phyloP scores from a whole-genome alignment of 1,140 invertebrate species.

The Agraylea sexmaculata region DNA sequence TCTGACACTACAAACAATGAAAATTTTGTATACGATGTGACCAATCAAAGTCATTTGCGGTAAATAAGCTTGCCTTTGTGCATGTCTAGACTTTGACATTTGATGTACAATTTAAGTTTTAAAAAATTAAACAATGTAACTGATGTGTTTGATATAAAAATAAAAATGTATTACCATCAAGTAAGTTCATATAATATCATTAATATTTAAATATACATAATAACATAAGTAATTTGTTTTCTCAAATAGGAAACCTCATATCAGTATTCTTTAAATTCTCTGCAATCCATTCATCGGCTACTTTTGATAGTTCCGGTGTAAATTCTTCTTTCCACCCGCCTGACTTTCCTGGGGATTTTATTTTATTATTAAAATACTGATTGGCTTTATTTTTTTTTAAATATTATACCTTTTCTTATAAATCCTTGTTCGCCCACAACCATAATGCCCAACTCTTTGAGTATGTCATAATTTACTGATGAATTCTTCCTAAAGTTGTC shows the following conservation, averaged over 20 bases:
- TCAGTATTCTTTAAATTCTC: slow-evolving; percentile 45
- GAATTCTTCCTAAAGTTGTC: slow-evolving; percentile 61
- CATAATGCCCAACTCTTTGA: slow-evolving; percentile 45
- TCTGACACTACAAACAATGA: too few relatives aligned
- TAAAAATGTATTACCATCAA: too few relatives aligned
- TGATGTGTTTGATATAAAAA: too few relatives aligned
- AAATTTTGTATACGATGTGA: too few relatives aligned
- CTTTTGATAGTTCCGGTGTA: slow-evolving; percentile 39
- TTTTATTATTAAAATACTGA: too few relatives aligned
- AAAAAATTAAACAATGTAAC: too few relatives aligned
- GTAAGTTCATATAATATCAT: too few relatives aligned
- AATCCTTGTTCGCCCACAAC: slow-evolving; percentile 41
- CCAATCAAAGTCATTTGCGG: too few relatives aligned
- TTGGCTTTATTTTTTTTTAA: too few relatives aligned
- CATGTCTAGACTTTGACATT: too few relatives aligned
- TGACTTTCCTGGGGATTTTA: slow-evolving; percentile 39
- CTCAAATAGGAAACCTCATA: slow-evolving; percentile 38
- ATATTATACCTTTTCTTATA: slow-evolving; percentile 45
- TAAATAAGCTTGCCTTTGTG: too few relatives aligned
- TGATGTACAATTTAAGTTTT: too few relatives aligned
- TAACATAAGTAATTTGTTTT: background rate
- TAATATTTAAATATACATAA: background rate
- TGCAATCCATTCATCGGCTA: slow-evolving; percentile 51
- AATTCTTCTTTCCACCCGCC: slow-evolving; percentile 55
- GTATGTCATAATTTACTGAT: slow-evolving; percentile 52